Evolutionary conservation across 2,888 invertebrate species (phyloP).

Genomic region (Drosophila mercatorum): DNA sequence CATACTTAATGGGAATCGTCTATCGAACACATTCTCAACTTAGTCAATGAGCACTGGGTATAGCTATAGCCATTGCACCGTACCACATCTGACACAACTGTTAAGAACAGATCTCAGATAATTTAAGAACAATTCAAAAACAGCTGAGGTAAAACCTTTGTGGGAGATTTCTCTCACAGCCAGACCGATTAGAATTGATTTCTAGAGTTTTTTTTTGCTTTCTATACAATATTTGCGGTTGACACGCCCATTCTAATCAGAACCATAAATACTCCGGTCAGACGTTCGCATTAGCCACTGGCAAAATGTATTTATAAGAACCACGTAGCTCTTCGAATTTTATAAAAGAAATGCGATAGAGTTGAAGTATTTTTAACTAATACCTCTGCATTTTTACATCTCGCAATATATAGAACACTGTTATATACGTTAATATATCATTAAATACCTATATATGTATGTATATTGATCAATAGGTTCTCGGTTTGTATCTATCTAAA

Average conservation of each 20-base stretch:
- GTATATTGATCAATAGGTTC: too few relatives aligned
- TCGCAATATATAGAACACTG: too few relatives aligned
- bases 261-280: not conserved
- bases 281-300: not conserved
- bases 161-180: not conserved
- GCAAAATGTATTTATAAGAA: not conserved
- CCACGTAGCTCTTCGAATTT: not conserved
- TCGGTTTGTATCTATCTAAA: too few relatives aligned
- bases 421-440: too few relatives aligned
- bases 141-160: not conserved
- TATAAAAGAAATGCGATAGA: too few relatives aligned
- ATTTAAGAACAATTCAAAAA: not conserved
- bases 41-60: not conserved
- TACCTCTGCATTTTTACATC: too few relatives aligned
- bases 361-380: too few relatives aligned
- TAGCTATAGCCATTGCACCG: not conserved
- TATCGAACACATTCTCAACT: not conserved
- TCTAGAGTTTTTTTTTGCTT: not conserved
- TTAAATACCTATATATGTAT: too few relatives aligned
- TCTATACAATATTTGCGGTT: not conserved
- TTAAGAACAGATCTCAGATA: not conserved
- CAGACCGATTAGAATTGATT: too few relatives aligned
- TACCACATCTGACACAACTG: not conserved
- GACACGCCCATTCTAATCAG: constrained; percentile 7
- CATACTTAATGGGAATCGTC: too few relatives aligned